Base-by-base conservation (phyloP, 2,113 vertebrate species). In the Psittacus erithacus region DNA sequence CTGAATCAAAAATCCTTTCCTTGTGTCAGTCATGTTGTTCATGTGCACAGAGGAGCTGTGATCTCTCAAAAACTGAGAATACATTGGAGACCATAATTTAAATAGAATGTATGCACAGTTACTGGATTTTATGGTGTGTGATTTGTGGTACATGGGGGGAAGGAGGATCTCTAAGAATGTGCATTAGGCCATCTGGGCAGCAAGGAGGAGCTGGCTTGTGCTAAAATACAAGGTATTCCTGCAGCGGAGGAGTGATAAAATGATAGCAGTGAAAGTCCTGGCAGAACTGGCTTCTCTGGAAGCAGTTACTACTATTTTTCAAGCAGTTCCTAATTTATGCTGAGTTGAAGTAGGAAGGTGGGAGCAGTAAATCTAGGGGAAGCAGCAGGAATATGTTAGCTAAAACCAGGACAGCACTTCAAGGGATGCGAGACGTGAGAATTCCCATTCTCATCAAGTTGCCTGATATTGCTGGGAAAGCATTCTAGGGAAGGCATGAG, bases 191-290 rank as follows among this genome's bases (percentile, higher is more conserved):
- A 44, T 86, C 80, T 89, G 81, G 86, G 57, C 65, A 78, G 46
- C 17, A 43, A 82, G 65, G 52, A 93, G 76, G 33, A 86, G 65
- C 39, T 84, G 89, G 9, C 43, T 67, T 71, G 35, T 95, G 65
- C 65, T 89, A n/a, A 88, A 94, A 78, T 79, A 81, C 24, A 74
- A 68, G 46, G 43, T 92, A 75, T 60, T 89, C 39, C 52, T 94
- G 60, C 50, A 75, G 1, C 28, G 22, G 43, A 94, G 86, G 83
- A 91, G 65, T 82, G 69, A 89, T 91, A 95, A 95, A 92, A 95
- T 79, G 77, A 93, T 78, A 81, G 47, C 57, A 87, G 35, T 55
- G 83, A 63, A 93, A 78, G 38, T 74, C 71, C 71, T 95, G 92
- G 77, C 81, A 93, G 60, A 43, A 35, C 68, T 68, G 18, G 24